Percentiles rank a stretch among this genome's conserved stretches.
These are phyloP conservation scores for Lichenostomus cassidix DNA, from an alignment of 2,113 vertebrate species.

Conservation along the genomic window DNA sequence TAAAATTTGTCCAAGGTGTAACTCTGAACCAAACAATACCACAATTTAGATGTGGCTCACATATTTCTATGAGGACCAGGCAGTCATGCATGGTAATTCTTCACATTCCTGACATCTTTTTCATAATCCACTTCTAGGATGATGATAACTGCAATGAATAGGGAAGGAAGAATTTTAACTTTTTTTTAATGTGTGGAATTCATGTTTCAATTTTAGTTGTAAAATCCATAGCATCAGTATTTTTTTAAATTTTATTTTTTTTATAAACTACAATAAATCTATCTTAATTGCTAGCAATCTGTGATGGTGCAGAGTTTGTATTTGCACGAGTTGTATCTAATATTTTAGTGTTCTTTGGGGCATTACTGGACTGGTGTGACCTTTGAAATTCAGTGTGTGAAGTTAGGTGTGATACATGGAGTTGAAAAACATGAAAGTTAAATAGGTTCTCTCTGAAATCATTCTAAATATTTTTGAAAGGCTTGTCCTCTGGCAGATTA, in stretches of 20 bases:
- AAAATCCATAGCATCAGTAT: not conserved
- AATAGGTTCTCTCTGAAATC: not conserved
- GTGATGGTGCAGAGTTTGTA: not conserved
- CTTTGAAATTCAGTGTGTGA: not conserved
- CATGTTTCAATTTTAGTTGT: not conserved
- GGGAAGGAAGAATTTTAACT: not conserved
- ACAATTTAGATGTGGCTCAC: not conserved
- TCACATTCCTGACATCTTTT: constrained; percentile 61
- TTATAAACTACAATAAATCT: not conserved
- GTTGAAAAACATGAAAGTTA: not conserved
- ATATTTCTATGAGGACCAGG: constrained; percentile 26
- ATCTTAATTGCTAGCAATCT: not conserved
- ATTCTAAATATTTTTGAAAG: not conserved
- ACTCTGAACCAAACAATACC: not conserved
- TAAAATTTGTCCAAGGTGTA: not conserved
- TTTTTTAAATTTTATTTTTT: not conserved
- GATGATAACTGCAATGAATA: constrained; percentile 10
- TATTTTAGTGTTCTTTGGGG: not conserved
- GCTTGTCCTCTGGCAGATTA: not conserved
- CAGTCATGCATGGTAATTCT: constrained; percentile 54
- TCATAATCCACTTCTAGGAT: constrained; percentile 43
- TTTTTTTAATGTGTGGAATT: not conserved
- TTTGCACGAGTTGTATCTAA: not conserved
- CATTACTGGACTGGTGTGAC: not conserved
- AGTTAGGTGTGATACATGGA: not conserved